Evolutionary conservation across 2,888 invertebrate genomes (phyloP).

Genomic region (Homarus gammarus): DNA sequence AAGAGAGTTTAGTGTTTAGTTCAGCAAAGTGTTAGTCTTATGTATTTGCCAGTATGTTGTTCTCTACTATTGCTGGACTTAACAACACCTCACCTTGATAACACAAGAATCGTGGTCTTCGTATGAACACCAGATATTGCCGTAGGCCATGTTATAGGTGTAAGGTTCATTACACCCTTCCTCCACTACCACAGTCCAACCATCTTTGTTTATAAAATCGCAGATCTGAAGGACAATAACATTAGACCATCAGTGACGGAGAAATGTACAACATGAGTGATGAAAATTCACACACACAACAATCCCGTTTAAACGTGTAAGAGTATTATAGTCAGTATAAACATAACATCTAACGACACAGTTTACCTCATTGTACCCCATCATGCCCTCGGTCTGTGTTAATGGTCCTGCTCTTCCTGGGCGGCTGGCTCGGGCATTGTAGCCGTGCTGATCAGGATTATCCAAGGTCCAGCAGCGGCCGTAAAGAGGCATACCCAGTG

Average conservation of each 20-base stretch:
- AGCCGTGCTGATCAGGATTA: constrained; percentile 79
- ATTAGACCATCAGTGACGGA: no score
- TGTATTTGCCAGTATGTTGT: no score
- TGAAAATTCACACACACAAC: no score
- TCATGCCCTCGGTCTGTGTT: constrained; percentile 83
- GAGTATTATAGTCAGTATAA: no score
- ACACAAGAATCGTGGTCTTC: neutral
- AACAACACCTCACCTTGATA: constrained; percentile 20
- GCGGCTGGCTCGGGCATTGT: constrained; percentile 83
- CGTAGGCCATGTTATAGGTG: constrained; percentile 6
- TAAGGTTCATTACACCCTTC: constrained; percentile 20
- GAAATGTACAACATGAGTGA: no score
- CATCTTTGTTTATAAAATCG: neutral
- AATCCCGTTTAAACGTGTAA: no score
- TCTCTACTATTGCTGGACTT: neutral
- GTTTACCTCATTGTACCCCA: constrained; percentile 87
- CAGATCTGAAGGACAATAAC: constrained; percentile 8
- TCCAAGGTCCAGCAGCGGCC: constrained; percentile 85
- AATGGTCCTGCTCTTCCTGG: constrained; percentile 84
- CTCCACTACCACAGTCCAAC: constrained; percentile 15
- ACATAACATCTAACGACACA: no score
- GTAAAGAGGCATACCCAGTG: constrained; percentile 86
- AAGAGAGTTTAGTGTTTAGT: no score
- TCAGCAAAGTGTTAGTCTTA: no score
- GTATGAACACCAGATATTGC: constrained; percentile 6